Percentiles rank a stretch among this genome's conserved stretches.
Evolutionary conservation across 1,140 invertebrate genomes (phyloP).

Genomic region (Hirudo medicinalis): DNA sequence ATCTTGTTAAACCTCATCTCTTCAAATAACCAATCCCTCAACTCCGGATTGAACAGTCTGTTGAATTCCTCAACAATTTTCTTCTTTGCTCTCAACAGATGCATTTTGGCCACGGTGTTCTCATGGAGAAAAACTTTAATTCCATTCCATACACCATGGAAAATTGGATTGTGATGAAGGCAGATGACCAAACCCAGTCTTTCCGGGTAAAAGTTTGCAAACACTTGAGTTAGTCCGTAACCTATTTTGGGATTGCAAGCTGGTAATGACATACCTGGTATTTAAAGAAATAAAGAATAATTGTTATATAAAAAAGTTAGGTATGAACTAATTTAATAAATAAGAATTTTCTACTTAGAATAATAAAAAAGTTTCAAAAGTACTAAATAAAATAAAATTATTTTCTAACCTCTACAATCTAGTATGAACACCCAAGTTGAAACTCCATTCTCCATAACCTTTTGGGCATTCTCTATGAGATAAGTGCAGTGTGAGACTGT

Average conservation of each 20-base stretch:
- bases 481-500: conserved; percentile 32
- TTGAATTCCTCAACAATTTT: conserved; percentile 31
- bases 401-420: conserved; percentile 32
- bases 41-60: conserved; percentile 31
- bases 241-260: conserved; percentile 37
- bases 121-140: conserved; percentile 34
- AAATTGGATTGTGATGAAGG: conserved; percentile 35
- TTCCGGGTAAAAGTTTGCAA: conserved; percentile 38
- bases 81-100: conserved; percentile 25
- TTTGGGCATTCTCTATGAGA: conserved; percentile 36
- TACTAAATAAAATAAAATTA: background rate
- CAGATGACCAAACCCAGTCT: conserved; percentile 34
- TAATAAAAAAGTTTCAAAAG: background rate
- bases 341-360: background rate
- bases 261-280: conserved; percentile 36
- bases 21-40: conserved; percentile 32
- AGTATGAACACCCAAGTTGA: conserved; percentile 36
- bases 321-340: background rate
- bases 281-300: conserved; percentile 14
- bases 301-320: background rate
- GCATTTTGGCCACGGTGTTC: conserved; percentile 28
- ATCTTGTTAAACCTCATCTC: conserved; percentile 35
- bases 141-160: conserved; percentile 37
- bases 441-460: conserved; percentile 31
- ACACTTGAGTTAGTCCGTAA: conserved; percentile 30